Percentiles rank a stretch among this genome's conserved stretches.
Conservation (phyloP, 2,888 invertebrate genomes). For the Phortica okadai region DNA sequence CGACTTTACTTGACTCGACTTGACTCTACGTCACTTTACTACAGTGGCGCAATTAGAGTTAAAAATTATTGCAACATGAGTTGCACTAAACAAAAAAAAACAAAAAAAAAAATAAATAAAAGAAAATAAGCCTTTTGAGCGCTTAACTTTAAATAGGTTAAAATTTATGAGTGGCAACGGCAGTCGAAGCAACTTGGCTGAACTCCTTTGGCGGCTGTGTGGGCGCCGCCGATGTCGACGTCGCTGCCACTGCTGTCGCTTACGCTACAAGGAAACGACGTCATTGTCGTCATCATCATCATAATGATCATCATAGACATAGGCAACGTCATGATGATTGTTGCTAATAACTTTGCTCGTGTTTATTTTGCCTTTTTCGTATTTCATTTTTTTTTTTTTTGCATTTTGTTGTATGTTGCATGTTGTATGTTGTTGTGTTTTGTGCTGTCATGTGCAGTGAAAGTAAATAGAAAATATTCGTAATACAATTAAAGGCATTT, state of each 20-base stretch:
- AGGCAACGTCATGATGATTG: not conserved
- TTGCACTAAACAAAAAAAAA: not conserved
- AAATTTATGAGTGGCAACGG: conserved; percentile 63
- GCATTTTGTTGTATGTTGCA: too few relatives aligned
- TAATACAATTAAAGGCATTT: not conserved
- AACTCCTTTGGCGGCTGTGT: conserved; percentile 8
- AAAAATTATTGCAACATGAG: conserved; percentile 49
- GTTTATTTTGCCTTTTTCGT: not conserved
- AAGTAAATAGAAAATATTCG: not conserved
- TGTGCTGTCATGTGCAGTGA: not conserved
- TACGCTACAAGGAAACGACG: not conserved
- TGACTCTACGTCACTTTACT: not conserved
- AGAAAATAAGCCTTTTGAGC: conserved; percentile 16
- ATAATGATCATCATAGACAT: too few relatives aligned
- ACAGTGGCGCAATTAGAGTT: conserved; percentile 65
- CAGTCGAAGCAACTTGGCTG: not conserved
- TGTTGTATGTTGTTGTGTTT: too few relatives aligned
- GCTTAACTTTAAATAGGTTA: conserved; percentile 61
- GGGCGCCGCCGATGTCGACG: conserved; percentile 13
- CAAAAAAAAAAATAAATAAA: not conserved
- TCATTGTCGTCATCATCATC: too few relatives aligned
- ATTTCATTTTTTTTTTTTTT: not conserved
- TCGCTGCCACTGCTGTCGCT: conserved; percentile 18
- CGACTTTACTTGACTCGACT: not conserved
- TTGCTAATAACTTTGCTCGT: not conserved